A percentile compares a stretch with the other conserved stretches of the same genome.
Evolutionary conservation across 2,797 vertebrate genomes (phyloP).

Genomic region (Leptodactylus fallax): DNA sequence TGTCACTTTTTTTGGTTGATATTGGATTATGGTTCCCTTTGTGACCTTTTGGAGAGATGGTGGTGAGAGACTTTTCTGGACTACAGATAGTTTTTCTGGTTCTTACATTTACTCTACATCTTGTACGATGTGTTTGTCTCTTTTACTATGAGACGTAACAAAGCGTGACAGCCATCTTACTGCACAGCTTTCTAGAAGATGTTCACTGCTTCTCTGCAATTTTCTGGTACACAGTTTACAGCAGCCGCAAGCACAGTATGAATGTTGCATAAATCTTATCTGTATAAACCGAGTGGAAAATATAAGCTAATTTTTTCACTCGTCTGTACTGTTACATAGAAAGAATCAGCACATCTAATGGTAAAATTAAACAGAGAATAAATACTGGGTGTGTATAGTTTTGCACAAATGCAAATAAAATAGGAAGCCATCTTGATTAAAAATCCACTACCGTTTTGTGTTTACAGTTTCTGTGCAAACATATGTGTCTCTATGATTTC

Average conservation of each 20-base stretch:
- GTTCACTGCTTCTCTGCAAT: constrained; percentile 21
- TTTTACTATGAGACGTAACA: neutral
- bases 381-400: neutral
- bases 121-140: neutral
- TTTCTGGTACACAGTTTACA: constrained; percentile 9
- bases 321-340: neutral
- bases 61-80: no score
- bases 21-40: no score
- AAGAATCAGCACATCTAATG: neutral
- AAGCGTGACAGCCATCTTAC: neutral
- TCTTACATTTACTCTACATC: neutral
- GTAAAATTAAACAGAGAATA: neutral
- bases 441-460: neutral
- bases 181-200: neutral
- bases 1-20: no score
- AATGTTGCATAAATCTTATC: constrained; percentile 17
- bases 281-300: neutral
- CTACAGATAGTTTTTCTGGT: no score
- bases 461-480: neutral
- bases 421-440: neutral
- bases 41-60: no score
- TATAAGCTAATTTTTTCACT: neutral
- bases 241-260: constrained; percentile 17
- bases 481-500: neutral
- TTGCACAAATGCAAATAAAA: neutral